Evolutionary conservation across 2,888 invertebrate genomes (phyloP).

Genomic region (Scrobipalpa atriplicella): DNA sequence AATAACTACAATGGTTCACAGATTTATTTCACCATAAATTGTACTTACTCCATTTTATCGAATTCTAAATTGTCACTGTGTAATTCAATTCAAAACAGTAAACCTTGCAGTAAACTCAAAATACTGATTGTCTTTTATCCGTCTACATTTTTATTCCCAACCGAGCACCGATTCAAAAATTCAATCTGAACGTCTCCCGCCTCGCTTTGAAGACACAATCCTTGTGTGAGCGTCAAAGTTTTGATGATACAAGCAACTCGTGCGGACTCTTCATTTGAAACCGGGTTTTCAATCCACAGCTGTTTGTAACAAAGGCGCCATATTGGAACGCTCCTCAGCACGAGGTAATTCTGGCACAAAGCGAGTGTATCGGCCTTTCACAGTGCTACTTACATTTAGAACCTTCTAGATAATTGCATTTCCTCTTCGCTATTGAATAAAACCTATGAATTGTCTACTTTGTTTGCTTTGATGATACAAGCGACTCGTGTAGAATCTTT

Average conservation of each 20-base stretch:
- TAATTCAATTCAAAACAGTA: no score
- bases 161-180: conserved; percentile 2
- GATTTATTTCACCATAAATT: no score
- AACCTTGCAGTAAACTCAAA: no score
- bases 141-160: not conserved
- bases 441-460: no score
- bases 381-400: no score
- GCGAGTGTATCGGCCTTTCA: no score
- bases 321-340: conserved; percentile 5
- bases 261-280: not conserved
- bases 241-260: conserved; percentile 9
- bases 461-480: conserved; percentile 11
- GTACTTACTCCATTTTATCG: no score
- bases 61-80: no score
- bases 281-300: conserved; percentile 6
- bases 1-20: no score
- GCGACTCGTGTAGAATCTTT: not conserved
- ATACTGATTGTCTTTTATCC: no score
- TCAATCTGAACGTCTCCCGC: not conserved
- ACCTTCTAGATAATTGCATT: no score
- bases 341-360: not conserved
- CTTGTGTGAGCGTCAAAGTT: conserved; percentile 7
- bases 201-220: conserved; percentile 5
- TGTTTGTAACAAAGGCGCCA: conserved; percentile 7
- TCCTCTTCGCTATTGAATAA: no score